Evolutionary conservation across 2,113 vertebrate genomes (phyloP), one percentile per base, ranked within the genome.

Genomic region (Antechinus stuartii): DNA sequence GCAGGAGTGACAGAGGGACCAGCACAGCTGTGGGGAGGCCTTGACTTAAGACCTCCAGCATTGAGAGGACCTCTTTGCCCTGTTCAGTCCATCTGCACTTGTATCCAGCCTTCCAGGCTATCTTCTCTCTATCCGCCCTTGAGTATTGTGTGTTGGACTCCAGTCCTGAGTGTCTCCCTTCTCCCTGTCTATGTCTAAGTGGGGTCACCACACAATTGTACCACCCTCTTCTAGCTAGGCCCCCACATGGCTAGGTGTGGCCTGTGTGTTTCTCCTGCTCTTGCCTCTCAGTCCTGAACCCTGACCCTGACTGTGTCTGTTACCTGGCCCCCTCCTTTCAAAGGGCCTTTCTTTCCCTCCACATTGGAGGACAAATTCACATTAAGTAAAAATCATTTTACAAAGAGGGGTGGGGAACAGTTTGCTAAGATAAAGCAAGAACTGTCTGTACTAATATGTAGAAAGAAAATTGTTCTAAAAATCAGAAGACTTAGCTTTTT

Each of bases 171-270:
- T 76, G 16, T n/a, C 35, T 23, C 68, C 68, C 6, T 35, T 9
- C 61, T n/a, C 35, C 35, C 68, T 23, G n/a, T 42, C 16, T 76
- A 35, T 76, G 61, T n/a, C 61, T 2, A 7, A 8, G 19, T 42
- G 5, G n/a, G 35, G 19, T 19, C n/a, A 1, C n/a, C n/a, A 22
- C n/a, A 22, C 19, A 9, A 23, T 19, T 84, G 5, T n/a, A n/a
- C n/a, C n/a, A 42, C 5, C 68, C 30, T 16, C 35, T 68, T 68
- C 61, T 4, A 1, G 35, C 19, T n/a, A 42, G 5, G 19, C 35
- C 68, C 19, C 6, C 0, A 6, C 2, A 9, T 23, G 19, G 6
- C n/a, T 84, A n/a, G n/a, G 7, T 7, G 2, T 7, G 2, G 7
- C 7, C 68, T 42, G 7, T 84, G n/a, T 42, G 16, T 84, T 42